Evolutionary conservation across 2,888 invertebrate species (phyloP).

Genomic region (Incurvaria masculella): DNA sequence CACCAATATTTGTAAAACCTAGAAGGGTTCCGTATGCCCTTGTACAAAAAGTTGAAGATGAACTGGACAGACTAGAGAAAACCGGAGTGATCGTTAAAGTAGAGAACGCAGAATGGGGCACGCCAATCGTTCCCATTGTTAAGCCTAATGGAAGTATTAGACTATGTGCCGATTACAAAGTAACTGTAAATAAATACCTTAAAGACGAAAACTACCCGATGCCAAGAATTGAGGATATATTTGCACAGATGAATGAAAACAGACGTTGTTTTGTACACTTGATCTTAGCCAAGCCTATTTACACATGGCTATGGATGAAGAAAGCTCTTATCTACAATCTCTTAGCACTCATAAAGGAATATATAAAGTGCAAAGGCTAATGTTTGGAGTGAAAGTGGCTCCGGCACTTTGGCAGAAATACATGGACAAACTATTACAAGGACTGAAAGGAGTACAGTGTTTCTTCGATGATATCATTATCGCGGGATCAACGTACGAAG

Average conservation of each 20-base stretch:
- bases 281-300: conserved; percentile 11
- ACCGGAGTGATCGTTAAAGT: conserved; percentile 12
- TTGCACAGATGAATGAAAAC: conserved; percentile 11
- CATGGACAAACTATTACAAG: not conserved
- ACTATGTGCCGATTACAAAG: conserved; percentile 12
- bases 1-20: conserved; percentile 4
- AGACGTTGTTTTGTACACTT: conserved; percentile 10
- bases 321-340: conserved; percentile 9
- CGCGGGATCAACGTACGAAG: not conserved
- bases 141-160: conserved; percentile 10
- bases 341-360: conserved; percentile 12
- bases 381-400: conserved; percentile 7
- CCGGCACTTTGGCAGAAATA: not conserved
- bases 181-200: conserved; percentile 9
- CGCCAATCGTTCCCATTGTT: conserved; percentile 11
- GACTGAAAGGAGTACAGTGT: not conserved
- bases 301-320: conserved; percentile 8
- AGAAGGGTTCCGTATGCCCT: conserved; percentile 9
- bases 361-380: conserved; percentile 8
- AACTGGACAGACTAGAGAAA: conserved; percentile 11
- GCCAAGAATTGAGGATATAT: conserved; percentile 13
- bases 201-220: conserved; percentile 9
- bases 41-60: conserved; percentile 9
- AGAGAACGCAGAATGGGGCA: conserved; percentile 13
- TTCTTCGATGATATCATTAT: conserved; percentile 2